Percentiles rank a stretch among this genome's conserved stretches.
Conservation (phyloP, 2,888 invertebrate genomes). For the Agrilus biguttatus region DNA sequence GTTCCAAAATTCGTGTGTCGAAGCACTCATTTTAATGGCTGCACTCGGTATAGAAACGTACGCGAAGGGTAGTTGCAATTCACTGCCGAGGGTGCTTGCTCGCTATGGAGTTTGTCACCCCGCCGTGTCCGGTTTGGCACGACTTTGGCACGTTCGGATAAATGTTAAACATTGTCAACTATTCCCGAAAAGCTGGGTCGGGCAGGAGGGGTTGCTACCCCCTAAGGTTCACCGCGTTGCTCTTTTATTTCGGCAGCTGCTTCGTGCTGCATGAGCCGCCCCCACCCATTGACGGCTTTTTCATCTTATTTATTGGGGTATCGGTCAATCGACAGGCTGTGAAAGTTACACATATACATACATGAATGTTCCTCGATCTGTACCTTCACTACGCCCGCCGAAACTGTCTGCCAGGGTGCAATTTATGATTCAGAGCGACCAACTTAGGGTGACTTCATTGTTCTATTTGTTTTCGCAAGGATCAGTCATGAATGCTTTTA, state of each 20-base stretch:
- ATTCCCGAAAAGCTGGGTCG: slow-evolving; percentile 23
- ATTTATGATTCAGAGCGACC: too few species aligned
- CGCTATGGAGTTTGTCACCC: slow-evolving; percentile 3
- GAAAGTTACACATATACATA: slow-evolving; percentile 13
- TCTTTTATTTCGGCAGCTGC: slow-evolving; percentile 35
- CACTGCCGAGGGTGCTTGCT: too few species aligned
- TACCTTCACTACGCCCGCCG: too few species aligned
- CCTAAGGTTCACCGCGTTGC: slow-evolving; percentile 29
- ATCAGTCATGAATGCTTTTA: too few species aligned
- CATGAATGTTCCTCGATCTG: neutral
- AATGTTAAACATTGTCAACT: slow-evolving; percentile 33
- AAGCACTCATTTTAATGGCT: too few species aligned
- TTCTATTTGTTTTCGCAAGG: too few species aligned
- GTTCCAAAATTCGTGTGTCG: too few species aligned
- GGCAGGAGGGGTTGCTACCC: slow-evolving; percentile 30
- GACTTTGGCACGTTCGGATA: slow-evolving; percentile 29
- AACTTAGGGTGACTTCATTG: too few species aligned
- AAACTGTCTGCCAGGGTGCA: too few species aligned
- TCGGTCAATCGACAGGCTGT: slow-evolving; percentile 21
- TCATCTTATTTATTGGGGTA: slow-evolving; percentile 30
- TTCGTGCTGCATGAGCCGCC: slow-evolving; percentile 30
- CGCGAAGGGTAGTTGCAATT: too few species aligned
- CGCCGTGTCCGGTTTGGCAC: slow-evolving; percentile 20
- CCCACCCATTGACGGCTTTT: slow-evolving; percentile 27
- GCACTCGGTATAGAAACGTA: too few species aligned